Conservation (phyloP, 1,140 invertebrate species). For the Myzus persicae region DNA sequence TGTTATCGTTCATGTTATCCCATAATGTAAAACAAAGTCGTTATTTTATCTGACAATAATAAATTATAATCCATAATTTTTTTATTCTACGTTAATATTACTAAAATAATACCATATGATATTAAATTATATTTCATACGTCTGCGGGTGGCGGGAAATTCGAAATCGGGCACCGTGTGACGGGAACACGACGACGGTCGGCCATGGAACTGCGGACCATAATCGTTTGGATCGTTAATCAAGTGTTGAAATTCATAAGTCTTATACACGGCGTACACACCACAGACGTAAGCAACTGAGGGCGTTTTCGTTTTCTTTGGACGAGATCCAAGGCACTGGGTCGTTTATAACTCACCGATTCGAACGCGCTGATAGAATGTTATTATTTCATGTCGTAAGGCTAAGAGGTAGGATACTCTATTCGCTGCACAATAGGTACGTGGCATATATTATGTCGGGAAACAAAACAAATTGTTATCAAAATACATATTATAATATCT, state of each 20-base stretch:
- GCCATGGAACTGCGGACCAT: background rate
- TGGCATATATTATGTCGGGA: background rate
- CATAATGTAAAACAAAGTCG: background rate
- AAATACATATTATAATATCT: too few relatives aligned
- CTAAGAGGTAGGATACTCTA: background rate
- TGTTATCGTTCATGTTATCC: background rate
- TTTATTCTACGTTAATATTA: background rate
- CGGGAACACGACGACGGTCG: background rate
- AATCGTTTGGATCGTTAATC: background rate
- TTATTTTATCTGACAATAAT: background rate
- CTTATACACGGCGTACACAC: background rate
- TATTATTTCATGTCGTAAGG: background rate
- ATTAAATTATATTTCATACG: background rate
- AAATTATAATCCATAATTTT: too few relatives aligned
- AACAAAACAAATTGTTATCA: background rate
- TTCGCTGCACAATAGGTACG: background rate
- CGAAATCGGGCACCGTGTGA: background rate
- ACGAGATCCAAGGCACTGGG: background rate
- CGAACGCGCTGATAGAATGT: background rate
- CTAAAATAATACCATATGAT: background rate
- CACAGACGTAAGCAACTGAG: background rate
- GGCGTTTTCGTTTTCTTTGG: slow-evolving; percentile 12
- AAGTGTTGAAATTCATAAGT: background rate
- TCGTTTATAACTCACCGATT: background rate
- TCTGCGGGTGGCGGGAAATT: background rate